phyloP scores from a whole-genome alignment of 2,113 vertebrate species.

The Laticauda laticaudata region DNA sequence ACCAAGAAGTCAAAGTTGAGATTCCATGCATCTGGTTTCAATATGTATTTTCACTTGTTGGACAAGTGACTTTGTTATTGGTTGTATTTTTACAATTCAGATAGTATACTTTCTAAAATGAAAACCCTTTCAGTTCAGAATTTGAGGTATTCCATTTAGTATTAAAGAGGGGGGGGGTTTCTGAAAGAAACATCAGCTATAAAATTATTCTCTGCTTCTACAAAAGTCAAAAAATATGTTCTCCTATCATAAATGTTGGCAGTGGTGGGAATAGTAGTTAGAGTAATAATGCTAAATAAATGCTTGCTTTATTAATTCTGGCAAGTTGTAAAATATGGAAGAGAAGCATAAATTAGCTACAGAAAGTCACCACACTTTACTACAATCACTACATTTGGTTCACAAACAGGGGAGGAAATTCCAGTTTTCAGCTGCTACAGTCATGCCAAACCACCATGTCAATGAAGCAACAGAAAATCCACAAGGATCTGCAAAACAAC shows the following conservation, averaged over 20 bases:
- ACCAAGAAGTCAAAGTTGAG: constrained; percentile 71
- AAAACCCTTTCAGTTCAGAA: constrained; percentile 29
- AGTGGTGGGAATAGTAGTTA: not conserved
- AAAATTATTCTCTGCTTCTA: not conserved
- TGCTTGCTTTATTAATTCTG: constrained; percentile 37
- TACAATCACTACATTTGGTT: constrained; percentile 47
- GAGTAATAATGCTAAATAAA: constrained; percentile 37
- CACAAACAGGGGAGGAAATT: not conserved
- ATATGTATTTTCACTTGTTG: constrained; percentile 65
- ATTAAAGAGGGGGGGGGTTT: constrained; percentile 22
- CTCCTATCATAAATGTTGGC: not conserved
- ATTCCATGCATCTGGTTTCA: constrained; percentile 75
- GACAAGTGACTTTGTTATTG: constrained; percentile 65
- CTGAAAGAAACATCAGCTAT: constrained; percentile 36
- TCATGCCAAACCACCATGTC: constrained; percentile 46
- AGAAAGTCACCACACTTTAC: constrained; percentile 38
- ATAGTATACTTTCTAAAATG: constrained; percentile 49
- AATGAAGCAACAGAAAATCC: constrained; percentile 59
- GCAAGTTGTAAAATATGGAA: constrained; percentile 39
- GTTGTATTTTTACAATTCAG: constrained; percentile 55
- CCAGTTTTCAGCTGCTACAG: constrained; percentile 44
- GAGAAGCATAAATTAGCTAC: constrained; percentile 22
- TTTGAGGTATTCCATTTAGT: constrained; percentile 9
- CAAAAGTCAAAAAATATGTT: not conserved
- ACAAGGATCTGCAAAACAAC: constrained; percentile 54